These are phyloP conservation scores for Phalacrocorax carbo DNA, from an alignment of 2,113 vertebrate genomes.

Conservation along the genomic window DNA sequence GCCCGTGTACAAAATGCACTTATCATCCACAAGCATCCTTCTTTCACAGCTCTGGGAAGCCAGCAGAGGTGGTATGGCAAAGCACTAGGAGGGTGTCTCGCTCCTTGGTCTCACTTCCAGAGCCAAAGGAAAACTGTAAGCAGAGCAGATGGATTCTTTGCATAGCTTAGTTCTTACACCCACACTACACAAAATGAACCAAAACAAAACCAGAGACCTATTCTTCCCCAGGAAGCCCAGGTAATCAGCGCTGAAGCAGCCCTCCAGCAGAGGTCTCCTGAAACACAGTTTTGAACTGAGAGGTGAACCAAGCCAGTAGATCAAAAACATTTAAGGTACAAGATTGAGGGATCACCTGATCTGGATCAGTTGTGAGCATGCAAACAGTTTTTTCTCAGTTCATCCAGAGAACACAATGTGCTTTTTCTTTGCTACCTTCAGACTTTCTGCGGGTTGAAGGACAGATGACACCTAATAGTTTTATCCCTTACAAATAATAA, in stretches of 20 bases:
- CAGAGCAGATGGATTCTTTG: background rate
- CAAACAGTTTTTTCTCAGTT: background rate
- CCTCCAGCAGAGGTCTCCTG: background rate
- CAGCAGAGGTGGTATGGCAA: background rate
- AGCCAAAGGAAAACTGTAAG: background rate
- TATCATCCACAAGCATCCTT: background rate
- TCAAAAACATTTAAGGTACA: background rate
- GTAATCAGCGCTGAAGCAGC: background rate
- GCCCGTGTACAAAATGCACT: background rate
- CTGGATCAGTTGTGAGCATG: background rate
- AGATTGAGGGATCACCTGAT: background rate
- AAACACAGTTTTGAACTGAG: background rate
- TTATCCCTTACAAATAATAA: background rate
- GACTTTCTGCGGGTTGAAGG: background rate
- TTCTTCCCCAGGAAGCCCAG: background rate
- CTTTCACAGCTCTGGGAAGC: background rate
- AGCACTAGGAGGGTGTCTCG: background rate
- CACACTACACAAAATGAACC: background rate
- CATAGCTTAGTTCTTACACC: background rate
- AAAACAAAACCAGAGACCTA: background rate
- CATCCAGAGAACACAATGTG: background rate
- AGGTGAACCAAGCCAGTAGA: background rate
- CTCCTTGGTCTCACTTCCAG: background rate
- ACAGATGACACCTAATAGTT: background rate
- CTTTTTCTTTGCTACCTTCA: background rate